Conservation (phyloP, 2,888 invertebrate genomes). For the Rhorus exstirpatorius region DNA sequence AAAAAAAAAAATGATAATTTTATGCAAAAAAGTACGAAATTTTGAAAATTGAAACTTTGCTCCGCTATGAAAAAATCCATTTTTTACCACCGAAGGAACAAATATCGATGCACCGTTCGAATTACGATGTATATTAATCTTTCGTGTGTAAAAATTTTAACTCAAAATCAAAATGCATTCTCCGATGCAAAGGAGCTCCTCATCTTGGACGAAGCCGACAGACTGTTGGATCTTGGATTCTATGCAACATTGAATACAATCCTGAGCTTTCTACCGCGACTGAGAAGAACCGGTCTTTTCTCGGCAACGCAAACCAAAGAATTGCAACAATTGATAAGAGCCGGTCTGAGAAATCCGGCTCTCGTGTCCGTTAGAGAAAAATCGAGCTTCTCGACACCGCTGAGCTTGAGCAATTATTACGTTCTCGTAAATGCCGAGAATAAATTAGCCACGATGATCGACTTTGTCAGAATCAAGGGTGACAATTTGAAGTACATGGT, state of each 20-base stretch:
- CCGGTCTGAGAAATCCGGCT: conserved; percentile 97
- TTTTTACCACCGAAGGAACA: too few species aligned
- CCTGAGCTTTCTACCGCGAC: conserved; percentile 95
- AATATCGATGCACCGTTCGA: not conserved
- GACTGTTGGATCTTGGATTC: conserved; percentile 97
- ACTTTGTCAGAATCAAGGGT: conserved; percentile 90
- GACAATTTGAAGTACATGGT: conserved; percentile 91
- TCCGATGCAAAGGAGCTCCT: conserved; percentile 91
- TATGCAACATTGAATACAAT: conserved; percentile 94
- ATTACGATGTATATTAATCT: not conserved
- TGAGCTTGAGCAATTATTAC: conserved; percentile 92
- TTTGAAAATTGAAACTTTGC: too few species aligned
- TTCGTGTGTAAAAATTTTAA: conserved; percentile 1
- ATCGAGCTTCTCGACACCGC: conserved; percentile 91
- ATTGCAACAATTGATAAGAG: conserved; percentile 95
- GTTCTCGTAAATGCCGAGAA: conserved; percentile 92
- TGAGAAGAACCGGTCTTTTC: conserved; percentile 98
- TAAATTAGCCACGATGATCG: conserved; percentile 93
- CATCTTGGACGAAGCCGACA: conserved; percentile 98
- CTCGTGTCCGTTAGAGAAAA: conserved; percentile 96
- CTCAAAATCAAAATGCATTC: not conserved
- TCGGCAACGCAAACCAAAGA: conserved; percentile 99
- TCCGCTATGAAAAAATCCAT: too few species aligned
- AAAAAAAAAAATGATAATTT: too few species aligned
- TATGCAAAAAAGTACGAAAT: too few species aligned